These are phyloP conservation scores for Lasioglossum vierecki DNA, from an alignment of 2,888 invertebrate species.

Conservation along the genomic window DNA sequence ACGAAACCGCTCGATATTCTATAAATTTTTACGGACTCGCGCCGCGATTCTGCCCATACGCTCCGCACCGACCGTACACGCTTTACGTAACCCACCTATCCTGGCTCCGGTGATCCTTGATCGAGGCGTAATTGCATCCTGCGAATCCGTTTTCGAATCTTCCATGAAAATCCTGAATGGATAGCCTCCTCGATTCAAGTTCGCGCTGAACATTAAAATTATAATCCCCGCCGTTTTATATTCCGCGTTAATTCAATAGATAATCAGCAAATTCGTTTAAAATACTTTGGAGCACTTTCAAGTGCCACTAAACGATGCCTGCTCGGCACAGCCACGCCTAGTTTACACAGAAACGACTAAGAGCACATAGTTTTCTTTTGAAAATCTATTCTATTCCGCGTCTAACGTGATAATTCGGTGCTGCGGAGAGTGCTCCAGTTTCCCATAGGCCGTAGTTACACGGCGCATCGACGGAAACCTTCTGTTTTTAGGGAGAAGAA, in stretches of 20 bases:
- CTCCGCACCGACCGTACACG: neutral
- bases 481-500: neutral
- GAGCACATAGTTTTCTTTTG: too few relatives aligned
- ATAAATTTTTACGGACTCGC: slow-evolving; percentile 54
- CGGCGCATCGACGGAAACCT: slow-evolving; percentile 59
- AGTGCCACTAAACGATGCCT: neutral
- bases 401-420: neutral
- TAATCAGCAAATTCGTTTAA: neutral
- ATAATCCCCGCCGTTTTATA: neutral
- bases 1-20: slow-evolving; percentile 53
- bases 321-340: neutral
- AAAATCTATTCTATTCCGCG: neutral
- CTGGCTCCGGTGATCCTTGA: neutral
- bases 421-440: neutral
- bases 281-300: neutral
- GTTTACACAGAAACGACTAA: neutral
- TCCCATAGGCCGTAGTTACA: slow-evolving; percentile 77
- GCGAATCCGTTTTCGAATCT: neutral
- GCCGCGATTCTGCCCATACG: slow-evolving; percentile 7
- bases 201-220: neutral
- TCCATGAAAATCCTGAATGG: neutral
- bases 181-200: neutral
- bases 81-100: slow-evolving; percentile 4
- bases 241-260: too few relatives aligned
- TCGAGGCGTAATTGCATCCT: neutral